Evolutionary conservation across 2,888 invertebrate genomes (phyloP).

Genomic region (Trichacis sp.): DNA sequence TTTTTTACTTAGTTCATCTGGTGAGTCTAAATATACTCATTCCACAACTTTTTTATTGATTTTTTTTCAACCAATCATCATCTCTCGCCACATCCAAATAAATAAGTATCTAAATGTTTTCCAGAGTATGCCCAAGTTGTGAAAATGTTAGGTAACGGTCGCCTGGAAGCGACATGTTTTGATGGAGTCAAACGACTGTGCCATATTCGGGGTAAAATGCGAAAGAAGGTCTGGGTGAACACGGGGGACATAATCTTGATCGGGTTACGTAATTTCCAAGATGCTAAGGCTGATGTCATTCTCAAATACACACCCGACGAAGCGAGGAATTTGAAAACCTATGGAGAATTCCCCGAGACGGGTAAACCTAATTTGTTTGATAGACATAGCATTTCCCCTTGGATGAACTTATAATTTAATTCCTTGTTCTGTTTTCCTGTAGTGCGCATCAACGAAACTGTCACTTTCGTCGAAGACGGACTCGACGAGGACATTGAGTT

Average conservation of each 20-base stretch:
- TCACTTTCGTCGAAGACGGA: slow-evolving; percentile 94
- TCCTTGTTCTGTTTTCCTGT: too few species aligned
- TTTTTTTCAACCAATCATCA: not conserved
- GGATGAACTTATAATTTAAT: too few species aligned
- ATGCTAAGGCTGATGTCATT: slow-evolving; percentile 98
- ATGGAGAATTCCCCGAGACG: slow-evolving; percentile 98
- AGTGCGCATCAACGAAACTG: slow-evolving; percentile 96
- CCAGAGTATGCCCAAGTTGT: slow-evolving; percentile 98
- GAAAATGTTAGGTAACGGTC: slow-evolving; percentile 99
- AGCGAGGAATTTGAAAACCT: slow-evolving; percentile 97
- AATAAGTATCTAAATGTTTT: slow-evolving; percentile 21
- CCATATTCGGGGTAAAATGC: slow-evolving; percentile 95
- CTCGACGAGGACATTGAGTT: slow-evolving; percentile 97
- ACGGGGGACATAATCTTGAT: slow-evolving; percentile 98
- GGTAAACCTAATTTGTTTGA: too few species aligned
- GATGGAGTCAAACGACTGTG: slow-evolving; percentile 98
- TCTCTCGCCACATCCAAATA: too few species aligned
- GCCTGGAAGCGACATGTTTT: slow-evolving; percentile 99
- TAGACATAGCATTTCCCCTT: too few species aligned
- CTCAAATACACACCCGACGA: slow-evolving; percentile 99
- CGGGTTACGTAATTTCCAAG: slow-evolving; percentile 97
- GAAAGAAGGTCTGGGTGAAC: slow-evolving; percentile 98
- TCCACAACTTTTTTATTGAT: not conserved
- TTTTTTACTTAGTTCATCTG: too few species aligned
- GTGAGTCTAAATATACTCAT: not conserved